Conservation (phyloP, 2,113 vertebrate species). For the Gobio gobio region DNA sequence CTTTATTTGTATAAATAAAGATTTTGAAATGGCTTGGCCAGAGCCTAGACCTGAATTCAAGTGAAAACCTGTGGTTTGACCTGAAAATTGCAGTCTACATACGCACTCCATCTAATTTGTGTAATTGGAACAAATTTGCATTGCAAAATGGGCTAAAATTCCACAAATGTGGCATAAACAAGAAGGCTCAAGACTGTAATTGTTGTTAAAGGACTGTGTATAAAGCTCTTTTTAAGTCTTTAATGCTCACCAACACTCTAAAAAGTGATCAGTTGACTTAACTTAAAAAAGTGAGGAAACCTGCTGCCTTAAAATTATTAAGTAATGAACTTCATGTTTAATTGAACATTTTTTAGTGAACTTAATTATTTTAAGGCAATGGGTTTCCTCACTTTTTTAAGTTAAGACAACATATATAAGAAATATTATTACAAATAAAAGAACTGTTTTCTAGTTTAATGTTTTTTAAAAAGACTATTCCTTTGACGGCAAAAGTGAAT, state of each 20-base stretch:
- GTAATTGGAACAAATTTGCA: background rate
- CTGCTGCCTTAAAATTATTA: too few species aligned
- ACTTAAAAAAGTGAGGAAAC: too few species aligned
- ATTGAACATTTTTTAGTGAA: too few species aligned
- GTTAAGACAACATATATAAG: background rate
- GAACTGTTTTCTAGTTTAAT: background rate
- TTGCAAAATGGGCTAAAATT: constrained; percentile 10
- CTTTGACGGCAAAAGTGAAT: background rate
- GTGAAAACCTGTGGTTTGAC: background rate
- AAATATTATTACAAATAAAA: background rate
- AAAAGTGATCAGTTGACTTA: too few species aligned
- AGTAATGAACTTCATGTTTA: too few species aligned
- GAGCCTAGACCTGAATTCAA: background rate
- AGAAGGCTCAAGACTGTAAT: background rate
- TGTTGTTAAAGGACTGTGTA: background rate
- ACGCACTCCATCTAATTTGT: background rate
- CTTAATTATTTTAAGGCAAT: too few species aligned
- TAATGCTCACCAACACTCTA: too few species aligned
- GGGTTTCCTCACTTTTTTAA: too few species aligned
- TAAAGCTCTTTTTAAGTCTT: background rate
- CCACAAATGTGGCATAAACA: background rate
- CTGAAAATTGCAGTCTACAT: too few species aligned
- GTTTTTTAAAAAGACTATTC: background rate
- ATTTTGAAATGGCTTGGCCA: background rate
- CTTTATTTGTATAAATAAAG: background rate